These are phyloP conservation scores for Aphidius colemani DNA, from an alignment of 2,888 invertebrate species.

Conservation along the genomic window DNA sequence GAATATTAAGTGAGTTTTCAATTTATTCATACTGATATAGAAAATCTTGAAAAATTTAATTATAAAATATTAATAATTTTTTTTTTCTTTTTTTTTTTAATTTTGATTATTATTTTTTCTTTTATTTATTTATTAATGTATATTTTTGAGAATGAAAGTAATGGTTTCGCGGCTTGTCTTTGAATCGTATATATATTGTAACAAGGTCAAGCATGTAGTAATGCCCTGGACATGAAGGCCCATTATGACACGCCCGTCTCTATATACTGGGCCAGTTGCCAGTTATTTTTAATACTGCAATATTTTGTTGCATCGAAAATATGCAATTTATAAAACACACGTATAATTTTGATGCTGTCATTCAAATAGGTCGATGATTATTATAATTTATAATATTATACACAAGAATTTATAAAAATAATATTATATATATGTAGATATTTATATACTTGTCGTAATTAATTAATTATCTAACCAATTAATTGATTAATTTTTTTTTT, in stretches of 20 bases:
- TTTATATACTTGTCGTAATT: not conserved
- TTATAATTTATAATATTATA: no score
- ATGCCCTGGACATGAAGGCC: constrained; percentile 12
- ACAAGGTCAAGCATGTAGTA: constrained; percentile 18
- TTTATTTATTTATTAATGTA: not conserved
- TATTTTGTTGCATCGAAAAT: constrained; percentile 12
- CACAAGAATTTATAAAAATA: no score
- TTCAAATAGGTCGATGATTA: no score
- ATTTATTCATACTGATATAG: constrained; percentile 14
- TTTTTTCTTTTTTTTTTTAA: no score
- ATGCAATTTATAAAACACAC: not conserved
- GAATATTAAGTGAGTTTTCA: constrained; percentile 24
- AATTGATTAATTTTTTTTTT: constrained; percentile 2
- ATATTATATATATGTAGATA: not conserved
- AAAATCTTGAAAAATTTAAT: not conserved
- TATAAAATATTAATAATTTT: no score
- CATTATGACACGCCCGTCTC: constrained; percentile 19
- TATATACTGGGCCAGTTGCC: not conserved
- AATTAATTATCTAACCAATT: not conserved
- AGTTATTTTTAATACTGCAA: not conserved
- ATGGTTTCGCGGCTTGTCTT: constrained; percentile 1
- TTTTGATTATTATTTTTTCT: not conserved
- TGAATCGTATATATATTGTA: constrained; percentile 9
- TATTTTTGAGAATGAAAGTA: constrained; percentile 17
- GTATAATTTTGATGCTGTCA: no score